These are phyloP conservation scores for Leptopilina boulardi DNA, from an alignment of 1,140 invertebrate species.

Conservation along the genomic window DNA sequence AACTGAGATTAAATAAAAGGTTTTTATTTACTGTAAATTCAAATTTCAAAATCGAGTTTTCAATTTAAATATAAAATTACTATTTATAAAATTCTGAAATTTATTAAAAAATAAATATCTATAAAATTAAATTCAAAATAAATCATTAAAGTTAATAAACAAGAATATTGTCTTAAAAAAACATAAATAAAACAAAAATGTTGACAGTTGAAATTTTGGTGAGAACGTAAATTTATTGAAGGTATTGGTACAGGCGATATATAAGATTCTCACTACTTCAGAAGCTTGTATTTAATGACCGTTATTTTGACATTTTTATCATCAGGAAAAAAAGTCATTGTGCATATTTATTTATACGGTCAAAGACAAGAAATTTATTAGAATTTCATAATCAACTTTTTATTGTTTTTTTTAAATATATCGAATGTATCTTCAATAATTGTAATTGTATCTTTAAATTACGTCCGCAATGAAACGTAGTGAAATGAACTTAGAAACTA, in stretches of 20 bases:
- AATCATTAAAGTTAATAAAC: not conserved
- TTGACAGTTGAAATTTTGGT: constrained; percentile 13
- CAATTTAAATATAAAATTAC: too few species aligned
- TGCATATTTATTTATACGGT: not conserved
- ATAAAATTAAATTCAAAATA: constrained; percentile 22
- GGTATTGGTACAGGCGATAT: constrained; percentile 29
- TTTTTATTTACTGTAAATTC: too few species aligned
- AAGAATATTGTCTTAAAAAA: too few species aligned
- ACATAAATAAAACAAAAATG: too few species aligned
- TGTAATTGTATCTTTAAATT: constrained; percentile 4
- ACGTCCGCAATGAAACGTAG: constrained; percentile 1
- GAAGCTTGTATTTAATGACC: constrained; percentile 11
- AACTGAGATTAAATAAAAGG: too few species aligned
- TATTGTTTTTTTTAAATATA: too few species aligned
- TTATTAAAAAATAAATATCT: too few species aligned
- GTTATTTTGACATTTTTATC: not conserved
- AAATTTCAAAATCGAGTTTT: too few species aligned
- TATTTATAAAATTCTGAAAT: too few species aligned
- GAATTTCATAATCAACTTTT: constrained; percentile 14
- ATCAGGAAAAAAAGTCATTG: not conserved
- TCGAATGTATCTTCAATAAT: constrained; percentile 15
- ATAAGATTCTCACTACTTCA: constrained; percentile 11
- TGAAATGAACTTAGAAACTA: constrained; percentile 27
- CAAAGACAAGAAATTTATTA: constrained; percentile 13
- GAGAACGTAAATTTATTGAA: constrained; percentile 30